Percentiles rank a stretch among this genome's conserved stretches.
Evolutionary conservation across 1,140 invertebrate species (phyloP).

Genomic region (Sesamia nonagrioides): DNA sequence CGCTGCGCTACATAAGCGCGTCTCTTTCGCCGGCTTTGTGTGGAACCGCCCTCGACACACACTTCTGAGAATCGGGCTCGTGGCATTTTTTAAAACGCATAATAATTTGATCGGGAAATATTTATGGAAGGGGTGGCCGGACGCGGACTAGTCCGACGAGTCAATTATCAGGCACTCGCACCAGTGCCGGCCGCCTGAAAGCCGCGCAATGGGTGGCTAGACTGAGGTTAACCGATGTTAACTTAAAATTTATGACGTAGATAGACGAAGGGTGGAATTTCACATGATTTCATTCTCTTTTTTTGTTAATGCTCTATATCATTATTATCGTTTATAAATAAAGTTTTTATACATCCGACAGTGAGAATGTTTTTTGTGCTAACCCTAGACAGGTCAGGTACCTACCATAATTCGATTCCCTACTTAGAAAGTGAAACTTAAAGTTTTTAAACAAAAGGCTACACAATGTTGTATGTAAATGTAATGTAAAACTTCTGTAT

Average conservation of each 20-base stretch:
- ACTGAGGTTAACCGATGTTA: constrained; percentile 68
- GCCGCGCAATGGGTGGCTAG: constrained; percentile 81
- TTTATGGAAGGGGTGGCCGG: constrained; percentile 86
- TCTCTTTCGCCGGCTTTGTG: constrained; percentile 76
- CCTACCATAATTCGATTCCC: constrained; percentile 30
- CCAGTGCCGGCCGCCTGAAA: constrained; percentile 72
- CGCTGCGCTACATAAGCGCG: constrained; percentile 5
- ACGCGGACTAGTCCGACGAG: constrained; percentile 79
- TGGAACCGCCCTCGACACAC: constrained; percentile 78
- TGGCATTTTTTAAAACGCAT: constrained; percentile 85
- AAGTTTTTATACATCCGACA: constrained; percentile 43
- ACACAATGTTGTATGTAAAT: too few relatives aligned
- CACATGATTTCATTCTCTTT: constrained; percentile 65
- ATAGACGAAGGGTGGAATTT: constrained; percentile 75
- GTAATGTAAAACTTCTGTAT: background rate
- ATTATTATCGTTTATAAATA: constrained; percentile 52
- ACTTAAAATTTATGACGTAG: constrained; percentile 79
- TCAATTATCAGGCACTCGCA: constrained; percentile 81
- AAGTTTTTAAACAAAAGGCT: background rate
- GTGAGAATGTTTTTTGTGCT: constrained; percentile 53
- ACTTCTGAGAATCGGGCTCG: constrained; percentile 81
- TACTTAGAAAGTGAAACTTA: constrained; percentile 17
- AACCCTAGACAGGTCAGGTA: constrained; percentile 38
- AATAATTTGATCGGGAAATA: constrained; percentile 87
- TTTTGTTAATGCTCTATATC: constrained; percentile 53